phyloP scores from a whole-genome alignment of 1,140 invertebrate species.

The Arctopsyche grandis region DNA sequence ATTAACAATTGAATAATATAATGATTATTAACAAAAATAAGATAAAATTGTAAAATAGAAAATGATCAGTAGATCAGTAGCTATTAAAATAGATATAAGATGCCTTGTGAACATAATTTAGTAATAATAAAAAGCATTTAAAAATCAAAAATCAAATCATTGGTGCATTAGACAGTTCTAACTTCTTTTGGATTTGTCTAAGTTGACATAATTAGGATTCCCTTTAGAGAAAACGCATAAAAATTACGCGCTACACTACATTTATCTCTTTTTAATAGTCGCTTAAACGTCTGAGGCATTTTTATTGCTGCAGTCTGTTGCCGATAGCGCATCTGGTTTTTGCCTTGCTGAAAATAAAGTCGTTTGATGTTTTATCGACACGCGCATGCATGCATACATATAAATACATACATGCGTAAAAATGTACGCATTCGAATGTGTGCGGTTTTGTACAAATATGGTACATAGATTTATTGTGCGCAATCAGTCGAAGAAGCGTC shows the following conservation, averaged over 20 bases:
- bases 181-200: no score
- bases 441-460: not conserved
- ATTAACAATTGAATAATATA: no score
- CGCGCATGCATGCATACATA: not conserved
- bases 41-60: no score
- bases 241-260: slow-evolving; percentile 4
- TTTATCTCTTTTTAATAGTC: slow-evolving; percentile 35
- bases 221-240: not conserved
- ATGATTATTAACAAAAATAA: no score
- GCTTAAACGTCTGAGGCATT: slow-evolving; percentile 30
- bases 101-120: no score
- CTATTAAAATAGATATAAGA: no score
- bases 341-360: slow-evolving; percentile 22
- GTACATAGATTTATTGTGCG: not conserved
- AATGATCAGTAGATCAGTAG: no score
- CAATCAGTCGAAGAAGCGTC: not conserved
- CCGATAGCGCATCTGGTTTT: slow-evolving; percentile 26
- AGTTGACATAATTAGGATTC: not conserved
- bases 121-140: no score
- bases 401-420: not conserved
- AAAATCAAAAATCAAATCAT: no score
- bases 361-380: slow-evolving; percentile 38
- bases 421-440: no score
- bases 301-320: slow-evolving; percentile 31
- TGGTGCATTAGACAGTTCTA: no score